Evolutionary conservation across 2,113 vertebrate genomes (phyloP), one percentile per base, ranked within the genome.

Genomic region (Microcebus tavaratra): DNA sequence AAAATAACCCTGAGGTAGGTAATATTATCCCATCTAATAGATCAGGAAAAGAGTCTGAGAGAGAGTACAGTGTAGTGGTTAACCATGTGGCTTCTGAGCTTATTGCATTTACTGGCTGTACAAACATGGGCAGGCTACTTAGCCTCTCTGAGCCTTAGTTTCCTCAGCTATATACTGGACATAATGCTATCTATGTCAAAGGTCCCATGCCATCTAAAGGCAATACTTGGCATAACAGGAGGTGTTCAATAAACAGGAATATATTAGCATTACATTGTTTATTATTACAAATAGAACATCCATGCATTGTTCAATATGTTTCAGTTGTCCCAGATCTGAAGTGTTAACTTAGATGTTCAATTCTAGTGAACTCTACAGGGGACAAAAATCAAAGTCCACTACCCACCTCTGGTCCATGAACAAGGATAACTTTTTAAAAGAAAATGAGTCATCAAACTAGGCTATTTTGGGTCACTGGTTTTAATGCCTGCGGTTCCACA

Each of bases 381-480:
- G 39, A 50, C 85, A 88, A 73, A 97, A 92, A 82, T 94, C 91
- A 96, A 95, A 97, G 78, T 50, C 63, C 50, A 95, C 90, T 83
- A 68, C 73, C 73, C 91, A 55, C 36, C 67, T 94, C 57, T 92
- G 91, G 79, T 87, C 61, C 29, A 83, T 57, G 79, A 92, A 70
- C 79, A 95, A 96, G 78, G 45, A 90, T 89, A 96, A 92, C 88
- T 85, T 95, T 97, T 79, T 70, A 42, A 97, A 95, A 94, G 79
- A 84, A 97, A 97, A 83, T 0, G 18, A 82, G 85, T 79, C 96
- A 97, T 91, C 25, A 29, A 70, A 93, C 78, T 45, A 73, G 48
- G 85, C 63, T 95, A 97, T 97, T 97, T 94, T 83, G 86, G 86
- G 70, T 65, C 45, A 8, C 29, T 81, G 50, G 80, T 63, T 95